Base-by-base conservation (phyloP, 1,140 invertebrate genomes). In the Frieseomelitta varia region DNA sequence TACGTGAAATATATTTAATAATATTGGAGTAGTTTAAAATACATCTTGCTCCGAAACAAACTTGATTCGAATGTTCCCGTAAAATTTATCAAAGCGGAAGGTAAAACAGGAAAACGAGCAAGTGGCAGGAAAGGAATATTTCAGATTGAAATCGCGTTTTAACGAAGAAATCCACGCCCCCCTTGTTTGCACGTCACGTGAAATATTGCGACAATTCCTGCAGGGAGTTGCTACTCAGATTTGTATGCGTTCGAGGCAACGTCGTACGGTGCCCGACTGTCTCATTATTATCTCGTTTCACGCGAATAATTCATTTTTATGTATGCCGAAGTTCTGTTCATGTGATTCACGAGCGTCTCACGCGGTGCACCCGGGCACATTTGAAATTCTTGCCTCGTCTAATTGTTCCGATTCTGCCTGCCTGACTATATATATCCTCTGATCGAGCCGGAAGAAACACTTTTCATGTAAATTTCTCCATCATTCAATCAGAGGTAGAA, bases 221-320 rank as follows among this genome's bases (percentile, higher is more conserved):
- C 65, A 55, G 68, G 34, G 83, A 56, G 58, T 78, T 53, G 47
- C n/a, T n/a, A n/a, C 58, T 24, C 77, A 30, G 27, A 80, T 84
- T 80, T 78, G 65, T 82, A 79, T 83, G 68, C 87, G 81, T 61
- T 71, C 78, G 72, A 80, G 74, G 76, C 69, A 47, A 67, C 55
- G 71, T 30, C 67, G 83, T 67, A 68, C 74, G 53, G 71, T 27
- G 65, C 69, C 76, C 78, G 81, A 73, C 78, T 86, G 78, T 87
- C 90, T 89, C 86, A 90, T 92, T 92, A 91, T 91, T 90, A 91
- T 89, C 90, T 85, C 67, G 75, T 82, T 67, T 53, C 39, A 76
- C 77, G 84, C 89, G 90, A 91, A 85, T 92, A 88, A 92, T 90
- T 91, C 84, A 86, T 89, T 91, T 89, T 90, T 87, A 91, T 90